Evolutionary conservation across 2,888 invertebrate species (phyloP).

Genomic region (Thymelicus sylvestris): DNA sequence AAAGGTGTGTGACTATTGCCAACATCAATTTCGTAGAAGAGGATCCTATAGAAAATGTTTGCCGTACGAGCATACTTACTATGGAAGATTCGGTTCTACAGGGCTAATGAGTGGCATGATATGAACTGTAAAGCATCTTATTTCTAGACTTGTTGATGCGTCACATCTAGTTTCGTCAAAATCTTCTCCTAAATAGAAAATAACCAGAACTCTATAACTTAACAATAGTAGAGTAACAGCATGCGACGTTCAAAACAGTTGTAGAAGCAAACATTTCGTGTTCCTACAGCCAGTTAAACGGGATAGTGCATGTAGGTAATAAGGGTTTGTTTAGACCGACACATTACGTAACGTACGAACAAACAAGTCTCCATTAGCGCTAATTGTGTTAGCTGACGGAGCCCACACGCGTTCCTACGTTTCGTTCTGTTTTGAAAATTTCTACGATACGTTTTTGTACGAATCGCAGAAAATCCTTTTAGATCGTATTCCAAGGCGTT

Average conservation of each 20-base stretch:
- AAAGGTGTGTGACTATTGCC: too few relatives aligned
- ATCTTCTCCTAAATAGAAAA: too few relatives aligned
- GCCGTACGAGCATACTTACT: too few relatives aligned
- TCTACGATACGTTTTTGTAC: neutral
- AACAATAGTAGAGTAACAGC: too few relatives aligned
- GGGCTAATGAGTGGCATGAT: too few relatives aligned
- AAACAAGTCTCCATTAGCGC: conserved; percentile 66
- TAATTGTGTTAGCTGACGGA: conserved; percentile 61
- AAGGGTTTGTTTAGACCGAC: conserved; percentile 27
- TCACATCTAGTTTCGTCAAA: too few relatives aligned
- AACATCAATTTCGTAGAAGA: too few relatives aligned
- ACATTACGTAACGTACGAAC: conserved; percentile 46
- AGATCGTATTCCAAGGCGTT: neutral
- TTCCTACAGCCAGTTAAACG: conserved; percentile 1
- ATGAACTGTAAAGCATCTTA: too few relatives aligned
- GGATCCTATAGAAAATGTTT: too few relatives aligned
- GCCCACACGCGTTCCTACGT: conserved; percentile 34
- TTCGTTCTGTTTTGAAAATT: conserved; percentile 13
- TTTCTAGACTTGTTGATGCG: too few relatives aligned
- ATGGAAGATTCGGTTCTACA: too few relatives aligned
- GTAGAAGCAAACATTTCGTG: conserved; percentile 1
- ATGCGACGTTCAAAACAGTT: neutral
- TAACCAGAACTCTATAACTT: too few relatives aligned
- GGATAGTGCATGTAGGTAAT: conserved; percentile 28
- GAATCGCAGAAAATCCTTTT: neutral